Evolutionary conservation across 2,888 invertebrate genomes (phyloP).

Genomic region (Andrena trimmerana): DNA sequence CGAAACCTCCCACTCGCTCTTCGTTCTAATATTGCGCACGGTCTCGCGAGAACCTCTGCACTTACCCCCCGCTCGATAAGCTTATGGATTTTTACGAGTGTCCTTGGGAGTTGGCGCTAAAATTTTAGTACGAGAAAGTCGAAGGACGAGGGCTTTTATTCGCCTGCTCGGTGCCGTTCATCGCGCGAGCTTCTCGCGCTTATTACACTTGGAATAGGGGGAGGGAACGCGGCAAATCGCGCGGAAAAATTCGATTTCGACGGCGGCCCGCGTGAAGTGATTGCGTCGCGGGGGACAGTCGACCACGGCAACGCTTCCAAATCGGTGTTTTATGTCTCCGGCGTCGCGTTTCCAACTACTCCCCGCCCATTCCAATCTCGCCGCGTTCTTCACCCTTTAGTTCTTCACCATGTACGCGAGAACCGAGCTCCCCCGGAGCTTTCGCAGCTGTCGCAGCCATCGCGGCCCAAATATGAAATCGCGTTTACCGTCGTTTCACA

Average conservation of each 20-base stretch:
- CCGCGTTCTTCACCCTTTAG: background rate
- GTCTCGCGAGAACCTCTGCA: background rate
- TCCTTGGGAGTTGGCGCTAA: background rate
- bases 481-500: conserved; percentile 20
- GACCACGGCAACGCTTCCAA: background rate
- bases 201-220: background rate
- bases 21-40: background rate
- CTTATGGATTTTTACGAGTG: conserved; percentile 4
- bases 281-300: background rate
- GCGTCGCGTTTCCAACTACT: conserved; percentile 6
- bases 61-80: background rate
- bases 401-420: background rate
- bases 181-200: background rate
- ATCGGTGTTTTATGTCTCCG: background rate
- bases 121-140: conserved; percentile 10
- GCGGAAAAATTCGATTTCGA: conserved; percentile 14
- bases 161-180: background rate
- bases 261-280: background rate
- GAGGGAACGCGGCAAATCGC: background rate
- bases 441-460: conserved; percentile 32
- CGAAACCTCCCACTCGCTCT: background rate
- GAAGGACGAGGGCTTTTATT: background rate
- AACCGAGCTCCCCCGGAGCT: background rate
- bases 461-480: conserved; percentile 7
- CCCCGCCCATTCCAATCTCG: conserved; percentile 1